Conservation (phyloP, 2,797 vertebrate species). For the Enteromius fasciolatus region DNA sequence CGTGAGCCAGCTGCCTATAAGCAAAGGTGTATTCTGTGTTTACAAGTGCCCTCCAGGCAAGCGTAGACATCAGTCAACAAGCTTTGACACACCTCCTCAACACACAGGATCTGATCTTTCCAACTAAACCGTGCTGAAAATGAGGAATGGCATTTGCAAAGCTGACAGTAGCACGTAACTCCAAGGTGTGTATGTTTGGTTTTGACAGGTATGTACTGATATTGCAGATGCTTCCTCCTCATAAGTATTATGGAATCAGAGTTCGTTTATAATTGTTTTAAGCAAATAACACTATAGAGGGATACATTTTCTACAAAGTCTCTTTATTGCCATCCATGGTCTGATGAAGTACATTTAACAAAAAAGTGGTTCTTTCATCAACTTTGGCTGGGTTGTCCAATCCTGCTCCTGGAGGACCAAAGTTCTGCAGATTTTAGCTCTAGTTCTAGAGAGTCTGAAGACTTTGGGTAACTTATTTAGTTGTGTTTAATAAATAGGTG, state of each 20-base stretch:
- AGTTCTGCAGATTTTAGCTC: not conserved
- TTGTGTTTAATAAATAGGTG: not conserved
- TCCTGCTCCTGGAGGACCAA: not conserved
- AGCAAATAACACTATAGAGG: not conserved
- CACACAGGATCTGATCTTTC: constrained; percentile 30
- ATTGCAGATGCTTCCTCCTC: not conserved
- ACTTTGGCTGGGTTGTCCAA: not conserved
- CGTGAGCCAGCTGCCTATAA: constrained; percentile 62
- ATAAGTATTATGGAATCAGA: not conserved
- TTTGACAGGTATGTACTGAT: not conserved
- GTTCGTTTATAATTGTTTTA: not conserved
- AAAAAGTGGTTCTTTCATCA: not conserved
- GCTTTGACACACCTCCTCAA: constrained; percentile 56
- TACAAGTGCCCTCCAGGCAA: constrained; percentile 62
- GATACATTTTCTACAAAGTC: not conserved
- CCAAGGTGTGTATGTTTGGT: not conserved
- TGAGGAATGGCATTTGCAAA: constrained; percentile 26
- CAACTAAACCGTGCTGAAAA: constrained; percentile 5
- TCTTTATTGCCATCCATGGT: not conserved
- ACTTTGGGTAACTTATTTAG: not conserved
- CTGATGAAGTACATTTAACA: not conserved
- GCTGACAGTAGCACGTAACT: constrained; percentile 7
- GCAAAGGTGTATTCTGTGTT: constrained; percentile 61
- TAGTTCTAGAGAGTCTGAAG: not conserved
- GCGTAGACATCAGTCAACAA: constrained; percentile 55